Base-by-base conservation (phyloP, 2,797 vertebrate genomes). In the Scolopax rusticola region DNA sequence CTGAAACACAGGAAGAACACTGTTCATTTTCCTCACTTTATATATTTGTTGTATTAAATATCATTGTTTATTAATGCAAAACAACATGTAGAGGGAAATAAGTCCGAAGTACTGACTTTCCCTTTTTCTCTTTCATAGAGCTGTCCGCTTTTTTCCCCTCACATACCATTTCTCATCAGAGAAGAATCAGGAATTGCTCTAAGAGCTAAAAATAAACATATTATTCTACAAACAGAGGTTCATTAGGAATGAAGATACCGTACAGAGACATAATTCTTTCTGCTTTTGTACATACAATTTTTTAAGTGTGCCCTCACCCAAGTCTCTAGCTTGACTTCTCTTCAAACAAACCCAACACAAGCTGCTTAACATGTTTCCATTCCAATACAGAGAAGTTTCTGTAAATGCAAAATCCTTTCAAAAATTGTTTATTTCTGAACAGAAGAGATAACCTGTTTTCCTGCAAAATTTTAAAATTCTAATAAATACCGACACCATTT, bases 191-290 rank as follows among this genome's bases (percentile, higher is more conserved):
- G 43, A 82, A 47, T 12, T 84, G 21, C 53, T 88, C 23, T 13
- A 41, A 70, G 47, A 71, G 36, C n/a, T 90, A 87, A 91, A 94
- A 96, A 87, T 73, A 93, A 91, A 47, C 28, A 75, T 7, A 76
- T 54, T 76, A 36, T 71, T 84, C 65, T 57, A 41, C 0, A 2
- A 74, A 89, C 51, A 48, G 5, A 15, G 28, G 38, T 63, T 89
- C 82, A 63, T 69, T 81, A 68, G 70, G 40, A 90, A 90, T 40
- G n/a, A 84, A 76, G 23, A 57, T 38, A 41, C 40, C 33, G 65
- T 30, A 45, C n/a, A 70, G 47, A 1, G 1, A 15, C 24, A 13
- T 15, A 73, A 73, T 56, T 81, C 10, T 16, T 75, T 33, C 77
- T 50, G 28, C 28, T 85, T 90, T 79, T 76, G 40, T 41, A 36